Base-by-base conservation (phyloP, 2,888 invertebrate species). In the Empis livida region DNA sequence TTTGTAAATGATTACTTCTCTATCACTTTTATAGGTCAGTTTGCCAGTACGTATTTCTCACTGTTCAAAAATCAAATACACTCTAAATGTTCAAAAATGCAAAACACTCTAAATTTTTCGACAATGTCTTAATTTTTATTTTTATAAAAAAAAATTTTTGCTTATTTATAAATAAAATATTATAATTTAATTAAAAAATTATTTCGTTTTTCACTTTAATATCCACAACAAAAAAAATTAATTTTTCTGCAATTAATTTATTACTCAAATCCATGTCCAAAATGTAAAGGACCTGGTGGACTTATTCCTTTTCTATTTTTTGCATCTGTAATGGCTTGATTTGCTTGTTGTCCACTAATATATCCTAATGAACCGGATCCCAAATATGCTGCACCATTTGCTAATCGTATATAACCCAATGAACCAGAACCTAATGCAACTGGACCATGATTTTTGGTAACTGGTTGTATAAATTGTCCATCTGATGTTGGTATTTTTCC, bases 341-440 rank as follows among this genome's bases (percentile, higher is more conserved):
- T 54, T 6, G 60, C 59, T 50, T 68, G 63, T 45, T 64, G 59
- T 4, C 59, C 61, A 49, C 65, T 68, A 5, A 67, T 61, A 46
- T 67, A 70, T 17, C 68, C 69, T 43, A 70, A 49, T 2, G 69
- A 68, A 3, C 71, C 71, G 2, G 70, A 70, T 11, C 71, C 71
- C 39, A 71, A 50, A 37, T 64, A 65, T 8, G 70, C 59, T 46
- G 61, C 65, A 15, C 71, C 71, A 49, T 68, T 69, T 42, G 68
- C 57, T 37, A 65, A 51, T 0, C 63, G 61, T 5, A 70, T 64
- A 46, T 64, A 69, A 4, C 71, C 71, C 43, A 71, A 52, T 5
- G 67, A 64, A 0, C 71, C 71, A 0, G 70, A 70, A 3, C 71
- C 71, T 43, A 71, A 43, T 4, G 70, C 65, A 20, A 71, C 48